phyloP scores from a whole-genome alignment of 2,113 vertebrate species.

The Echinops telfairi region DNA sequence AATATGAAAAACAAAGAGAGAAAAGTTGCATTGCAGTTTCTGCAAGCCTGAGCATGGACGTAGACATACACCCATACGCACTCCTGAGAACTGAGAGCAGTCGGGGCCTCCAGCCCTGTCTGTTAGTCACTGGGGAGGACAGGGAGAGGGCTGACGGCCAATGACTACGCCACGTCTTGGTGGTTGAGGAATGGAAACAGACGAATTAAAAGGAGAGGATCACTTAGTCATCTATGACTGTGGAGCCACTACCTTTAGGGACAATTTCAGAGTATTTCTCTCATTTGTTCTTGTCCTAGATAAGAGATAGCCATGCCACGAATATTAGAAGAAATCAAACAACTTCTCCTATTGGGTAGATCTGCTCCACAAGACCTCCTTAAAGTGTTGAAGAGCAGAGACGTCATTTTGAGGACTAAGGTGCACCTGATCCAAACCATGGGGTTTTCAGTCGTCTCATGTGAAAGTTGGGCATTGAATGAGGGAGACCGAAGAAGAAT shows the following conservation, averaged over 20 bases:
- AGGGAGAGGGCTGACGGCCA: neutral
- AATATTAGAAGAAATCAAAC: too few species aligned
- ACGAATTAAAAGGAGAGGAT: accelerated
- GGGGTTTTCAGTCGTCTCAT: too few species aligned
- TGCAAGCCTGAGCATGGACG: neutral
- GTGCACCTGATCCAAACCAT: too few species aligned
- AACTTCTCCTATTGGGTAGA: too few species aligned
- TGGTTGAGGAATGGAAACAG: neutral
- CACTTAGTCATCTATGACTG: neutral
- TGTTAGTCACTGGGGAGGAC: too few species aligned
- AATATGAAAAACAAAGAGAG: neutral
- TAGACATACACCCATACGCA: too few species aligned
- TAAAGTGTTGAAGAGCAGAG: too few species aligned
- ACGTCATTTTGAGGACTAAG: too few species aligned
- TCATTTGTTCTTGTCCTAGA: neutral
- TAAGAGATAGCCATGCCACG: accelerated
- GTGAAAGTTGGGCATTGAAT: too few species aligned
- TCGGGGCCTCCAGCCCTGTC: neutral
- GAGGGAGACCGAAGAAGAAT: too few species aligned
- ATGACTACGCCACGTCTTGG: neutral
- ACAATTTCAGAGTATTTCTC: neutral
- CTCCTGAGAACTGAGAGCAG: neutral
- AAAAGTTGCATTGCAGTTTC: neutral
- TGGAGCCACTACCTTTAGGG: neutral
- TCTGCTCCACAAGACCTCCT: too few species aligned